Conservation (phyloP, 2,797 vertebrate genomes). For the Poecilia picta region DNA sequence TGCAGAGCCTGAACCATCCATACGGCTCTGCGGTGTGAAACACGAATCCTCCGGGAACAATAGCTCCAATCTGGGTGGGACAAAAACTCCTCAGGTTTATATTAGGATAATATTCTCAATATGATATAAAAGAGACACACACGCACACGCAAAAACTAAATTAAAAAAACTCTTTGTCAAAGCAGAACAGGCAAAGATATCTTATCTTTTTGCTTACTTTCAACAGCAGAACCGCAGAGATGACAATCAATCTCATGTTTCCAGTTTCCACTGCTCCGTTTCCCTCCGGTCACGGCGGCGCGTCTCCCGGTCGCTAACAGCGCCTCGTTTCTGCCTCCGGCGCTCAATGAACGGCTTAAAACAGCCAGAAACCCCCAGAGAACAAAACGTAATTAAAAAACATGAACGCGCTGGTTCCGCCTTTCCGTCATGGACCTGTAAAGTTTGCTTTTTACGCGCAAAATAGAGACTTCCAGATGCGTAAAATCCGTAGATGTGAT, state of each 20-base stretch:
- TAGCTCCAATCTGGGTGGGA: background rate
- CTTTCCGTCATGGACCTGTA: slow-evolving; percentile 30
- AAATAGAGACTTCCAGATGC: slow-evolving; percentile 17
- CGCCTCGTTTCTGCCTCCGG: slow-evolving; percentile 4
- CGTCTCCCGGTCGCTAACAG: slow-evolving; percentile 8
- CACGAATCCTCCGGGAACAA: slow-evolving; percentile 37
- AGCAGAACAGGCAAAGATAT: background rate
- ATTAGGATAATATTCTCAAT: background rate
- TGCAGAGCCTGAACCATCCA: slow-evolving; percentile 21
- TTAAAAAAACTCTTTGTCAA: background rate
- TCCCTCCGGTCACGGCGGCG: background rate
- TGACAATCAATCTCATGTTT: slow-evolving; percentile 60
- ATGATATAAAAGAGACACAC: fast-evolving
- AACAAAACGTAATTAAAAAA: background rate
- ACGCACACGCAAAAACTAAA: too few species aligned
- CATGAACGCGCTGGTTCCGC: slow-evolving; percentile 20
- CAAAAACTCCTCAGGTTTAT: slow-evolving; percentile 1
- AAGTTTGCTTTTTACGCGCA: slow-evolving; percentile 39
- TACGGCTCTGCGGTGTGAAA: slow-evolving; percentile 21
- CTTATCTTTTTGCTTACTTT: slow-evolving; percentile 66
- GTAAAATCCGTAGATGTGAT: slow-evolving; percentile 31
- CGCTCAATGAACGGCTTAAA: slow-evolving; percentile 1
- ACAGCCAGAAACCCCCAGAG: background rate
- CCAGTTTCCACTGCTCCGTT: slow-evolving; percentile 39
- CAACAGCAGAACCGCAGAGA: slow-evolving; percentile 69